A percentile compares a stretch with the other conserved stretches of the same genome.
phyloP scores from a whole-genome alignment of 2,888 invertebrate species.

The Trichogramma dendrolimi region DNA sequence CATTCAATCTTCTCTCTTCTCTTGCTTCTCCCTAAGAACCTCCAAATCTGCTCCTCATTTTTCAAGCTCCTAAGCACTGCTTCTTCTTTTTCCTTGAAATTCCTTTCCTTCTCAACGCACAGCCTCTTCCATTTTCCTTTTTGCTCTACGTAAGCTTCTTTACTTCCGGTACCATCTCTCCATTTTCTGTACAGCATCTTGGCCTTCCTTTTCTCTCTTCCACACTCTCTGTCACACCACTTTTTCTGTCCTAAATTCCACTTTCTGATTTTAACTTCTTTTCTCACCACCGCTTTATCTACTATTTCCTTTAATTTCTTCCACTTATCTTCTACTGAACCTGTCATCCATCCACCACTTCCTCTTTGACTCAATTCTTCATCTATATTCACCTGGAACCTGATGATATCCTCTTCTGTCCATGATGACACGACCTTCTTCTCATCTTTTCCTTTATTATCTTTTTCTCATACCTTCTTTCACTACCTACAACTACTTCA shows the following conservation, averaged over 20 bases:
- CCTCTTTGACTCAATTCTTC: not conserved
- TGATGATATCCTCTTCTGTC: too few relatives aligned
- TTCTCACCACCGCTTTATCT: not conserved
- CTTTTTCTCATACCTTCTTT: not conserved
- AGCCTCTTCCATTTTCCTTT: not conserved
- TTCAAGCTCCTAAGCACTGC: not conserved
- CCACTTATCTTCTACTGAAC: not conserved
- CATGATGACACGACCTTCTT: too few relatives aligned
- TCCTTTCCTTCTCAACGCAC: not conserved
- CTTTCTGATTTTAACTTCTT: slow-evolving; percentile 2
- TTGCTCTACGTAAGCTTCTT: not conserved
- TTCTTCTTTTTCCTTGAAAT: not conserved
- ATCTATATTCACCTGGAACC: too few relatives aligned
- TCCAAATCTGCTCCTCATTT: too few relatives aligned
- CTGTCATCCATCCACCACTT: not conserved
- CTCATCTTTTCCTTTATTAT: too few relatives aligned
- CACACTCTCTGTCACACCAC: slow-evolving; percentile 12
- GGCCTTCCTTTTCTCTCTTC: not conserved
- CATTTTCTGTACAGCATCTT: slow-evolving; percentile 3
- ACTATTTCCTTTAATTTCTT: too few relatives aligned
- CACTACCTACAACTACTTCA: not conserved
- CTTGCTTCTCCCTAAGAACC: not conserved
- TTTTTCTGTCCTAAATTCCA: slow-evolving; percentile 2
- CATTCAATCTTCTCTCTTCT: not conserved
- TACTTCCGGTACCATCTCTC: not conserved